phyloP scores from a whole-genome alignment of 2,113 vertebrate species.

The Epinephelus cyanopodus region DNA sequence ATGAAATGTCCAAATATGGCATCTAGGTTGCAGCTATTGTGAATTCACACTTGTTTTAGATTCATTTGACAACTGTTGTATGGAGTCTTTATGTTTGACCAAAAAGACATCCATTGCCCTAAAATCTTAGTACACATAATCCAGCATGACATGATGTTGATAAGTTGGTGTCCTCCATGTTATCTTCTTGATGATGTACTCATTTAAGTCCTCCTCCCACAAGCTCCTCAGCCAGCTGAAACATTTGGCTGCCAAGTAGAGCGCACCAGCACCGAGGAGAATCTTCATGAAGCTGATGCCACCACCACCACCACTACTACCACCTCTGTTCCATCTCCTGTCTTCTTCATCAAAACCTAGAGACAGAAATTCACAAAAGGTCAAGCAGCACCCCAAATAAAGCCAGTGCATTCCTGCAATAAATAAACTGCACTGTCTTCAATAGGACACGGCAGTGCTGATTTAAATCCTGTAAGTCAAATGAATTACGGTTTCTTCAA shows the following conservation, averaged over 20 bases:
- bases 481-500: too few relatives aligned
- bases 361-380: conserved; percentile 11
- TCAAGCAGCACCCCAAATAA: neutral
- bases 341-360: conserved; percentile 3
- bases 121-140: conserved; percentile 34
- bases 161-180: neutral
- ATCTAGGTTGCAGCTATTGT: too few relatives aligned
- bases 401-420: too few relatives aligned
- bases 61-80: too few relatives aligned
- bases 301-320: neutral
- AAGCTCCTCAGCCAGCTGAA: conserved; percentile 34
- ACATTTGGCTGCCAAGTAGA: conserved; percentile 47
- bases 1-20: too few relatives aligned
- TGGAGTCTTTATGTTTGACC: too few relatives aligned
- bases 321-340: neutral
- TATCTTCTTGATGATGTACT: neutral
- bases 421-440: too few relatives aligned
- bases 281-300: conserved; percentile 7
- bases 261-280: conserved; percentile 22
- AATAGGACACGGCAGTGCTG: too few relatives aligned
- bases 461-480: too few relatives aligned
- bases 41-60: too few relatives aligned
- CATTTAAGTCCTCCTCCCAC: neutral
- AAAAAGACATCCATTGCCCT: neutral
- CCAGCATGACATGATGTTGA: conserved; percentile 42